Evolutionary conservation across 2,113 vertebrate genomes (phyloP).

Genomic region (Paracanthobrama guichenoti): DNA sequence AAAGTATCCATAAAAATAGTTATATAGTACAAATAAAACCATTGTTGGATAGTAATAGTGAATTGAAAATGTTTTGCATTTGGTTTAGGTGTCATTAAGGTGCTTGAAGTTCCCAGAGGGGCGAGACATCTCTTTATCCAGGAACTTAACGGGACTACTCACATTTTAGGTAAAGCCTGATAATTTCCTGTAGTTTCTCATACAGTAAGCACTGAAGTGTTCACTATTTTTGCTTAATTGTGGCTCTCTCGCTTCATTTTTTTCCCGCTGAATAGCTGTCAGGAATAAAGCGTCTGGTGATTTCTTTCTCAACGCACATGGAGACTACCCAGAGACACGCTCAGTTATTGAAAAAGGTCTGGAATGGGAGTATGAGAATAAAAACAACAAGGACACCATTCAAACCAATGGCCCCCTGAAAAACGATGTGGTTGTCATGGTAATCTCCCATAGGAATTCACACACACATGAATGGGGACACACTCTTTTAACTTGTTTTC

Average conservation of each 20-base stretch:
- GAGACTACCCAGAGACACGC: slow-evolving; percentile 81
- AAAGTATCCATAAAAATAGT: no score
- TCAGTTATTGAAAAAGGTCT: slow-evolving; percentile 90
- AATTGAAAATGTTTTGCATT: slow-evolving; percentile 51
- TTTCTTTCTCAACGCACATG: slow-evolving; percentile 89
- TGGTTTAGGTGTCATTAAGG: slow-evolving; percentile 86
- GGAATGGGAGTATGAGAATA: slow-evolving; percentile 95
- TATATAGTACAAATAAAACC: no score
- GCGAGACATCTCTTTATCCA: slow-evolving; percentile 94
- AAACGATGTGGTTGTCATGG: slow-evolving; percentile 86
- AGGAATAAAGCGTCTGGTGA: slow-evolving; percentile 89
- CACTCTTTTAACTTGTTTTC: neutral
- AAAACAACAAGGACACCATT: slow-evolving; percentile 86
- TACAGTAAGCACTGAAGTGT: neutral
- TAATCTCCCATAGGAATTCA: slow-evolving; percentile 61
- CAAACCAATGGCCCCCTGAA: slow-evolving; percentile 90
- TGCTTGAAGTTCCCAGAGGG: slow-evolving; percentile 93
- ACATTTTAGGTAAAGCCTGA: slow-evolving; percentile 83
- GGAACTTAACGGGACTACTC: slow-evolving; percentile 82
- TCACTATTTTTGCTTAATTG: neutral
- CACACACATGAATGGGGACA: neutral
- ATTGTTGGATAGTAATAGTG: neutral
- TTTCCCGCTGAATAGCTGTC: slow-evolving; percentile 74
- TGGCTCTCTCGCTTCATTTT: neutral
- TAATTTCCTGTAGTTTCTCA: neutral